phyloP scores from a whole-genome alignment of 2,797 vertebrate genomes.

The Kryptopterus vitreolus region DNA sequence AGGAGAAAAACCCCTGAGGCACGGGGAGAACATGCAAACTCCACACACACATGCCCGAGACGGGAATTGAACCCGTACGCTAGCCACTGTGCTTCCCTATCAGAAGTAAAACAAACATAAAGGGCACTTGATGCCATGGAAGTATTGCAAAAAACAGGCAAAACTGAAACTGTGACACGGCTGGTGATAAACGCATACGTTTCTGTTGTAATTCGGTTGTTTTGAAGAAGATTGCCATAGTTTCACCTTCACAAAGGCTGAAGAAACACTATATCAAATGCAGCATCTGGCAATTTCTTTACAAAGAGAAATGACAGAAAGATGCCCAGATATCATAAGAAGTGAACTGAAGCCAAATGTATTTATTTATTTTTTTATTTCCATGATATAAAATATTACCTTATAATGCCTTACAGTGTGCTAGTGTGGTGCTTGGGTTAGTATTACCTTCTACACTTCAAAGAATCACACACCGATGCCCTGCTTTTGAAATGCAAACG shows the following conservation, averaged over 20 bases:
- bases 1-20: too few species aligned
- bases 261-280: not conserved
- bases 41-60: too few species aligned
- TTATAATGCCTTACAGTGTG: constrained; percentile 7
- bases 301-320: not conserved
- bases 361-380: not conserved
- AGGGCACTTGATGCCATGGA: not conserved
- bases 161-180: not conserved
- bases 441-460: constrained; percentile 35
- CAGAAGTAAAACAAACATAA: not conserved
- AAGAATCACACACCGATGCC: constrained; percentile 15
- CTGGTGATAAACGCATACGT: not conserved
- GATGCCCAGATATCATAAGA: not conserved
- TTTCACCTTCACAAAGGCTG: not conserved
- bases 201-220: not conserved
- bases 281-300: not conserved
- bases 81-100: too few species aligned
- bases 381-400: not conserved
- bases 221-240: not conserved
- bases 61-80: too few species aligned
- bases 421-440: constrained; percentile 22
- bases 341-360: not conserved
- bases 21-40: too few species aligned
- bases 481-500: constrained; percentile 53
- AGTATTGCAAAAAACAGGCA: not conserved